Evolutionary conservation across 2,113 vertebrate genomes (phyloP), one percentile per base, ranked within the genome.

Genomic region (Triplophysa dalaica): DNA sequence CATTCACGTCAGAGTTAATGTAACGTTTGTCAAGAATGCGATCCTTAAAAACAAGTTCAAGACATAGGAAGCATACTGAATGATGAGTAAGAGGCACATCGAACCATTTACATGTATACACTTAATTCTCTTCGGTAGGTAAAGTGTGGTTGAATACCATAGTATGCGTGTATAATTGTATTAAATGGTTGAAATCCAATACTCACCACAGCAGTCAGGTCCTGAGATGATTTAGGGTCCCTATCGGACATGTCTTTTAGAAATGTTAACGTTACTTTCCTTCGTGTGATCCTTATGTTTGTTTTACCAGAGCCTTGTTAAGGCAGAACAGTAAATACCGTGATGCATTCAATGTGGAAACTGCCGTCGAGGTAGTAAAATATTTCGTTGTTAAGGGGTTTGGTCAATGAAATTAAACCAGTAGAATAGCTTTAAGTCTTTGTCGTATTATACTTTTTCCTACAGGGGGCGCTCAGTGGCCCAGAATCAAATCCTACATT

Each of bases 161-260:
- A n/a, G 61, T 12, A 50, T 22, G 61, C 50, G 24, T 22, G 43
- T 45, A 12, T 12, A 48, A n/a, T 10, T 9, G 8, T 14, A 22
- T 10, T 43, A 21, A 13, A 38, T 61, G 21, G 41, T 33, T n/a
- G 61, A 66, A 60, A 45, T 19, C 24, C 29, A 80, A 62, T 2
- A 79, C 95, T 94, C 87, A 99, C 97, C 95, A 97, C 95, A 0
- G 95, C 96, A 12, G 96, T 98, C 16, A 98, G 94, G 64, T 98
- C 96, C 91, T 98, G 97, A 52, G 98, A 93, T 43, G 94, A 95
- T 89, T 98, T 98, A 4, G 96, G 95, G 67, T 98, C 96, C 3
- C 94, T 95, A 80, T 98, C 97, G 0, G 96, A 94, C 97, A 98
- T 98, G 74, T 63, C 45, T 75, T 52, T 29, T 7, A 43, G 43